These are phyloP conservation scores for Blennius ocellaris DNA, from an alignment of 2,113 vertebrate genomes.

Conservation along the genomic window DNA sequence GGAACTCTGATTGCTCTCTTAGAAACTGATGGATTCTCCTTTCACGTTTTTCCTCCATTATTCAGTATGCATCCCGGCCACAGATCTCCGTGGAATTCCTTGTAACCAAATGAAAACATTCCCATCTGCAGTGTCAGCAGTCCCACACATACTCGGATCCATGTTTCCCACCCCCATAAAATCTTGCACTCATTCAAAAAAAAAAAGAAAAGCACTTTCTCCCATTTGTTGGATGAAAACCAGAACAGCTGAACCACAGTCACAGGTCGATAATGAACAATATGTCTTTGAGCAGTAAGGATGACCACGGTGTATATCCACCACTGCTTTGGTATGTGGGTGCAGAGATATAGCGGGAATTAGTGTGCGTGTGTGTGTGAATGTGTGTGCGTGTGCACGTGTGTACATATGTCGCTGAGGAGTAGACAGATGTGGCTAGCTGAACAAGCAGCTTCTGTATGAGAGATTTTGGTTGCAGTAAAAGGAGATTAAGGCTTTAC, in stretches of 20 bases:
- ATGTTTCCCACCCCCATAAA: constrained; percentile 57
- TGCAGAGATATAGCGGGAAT: constrained; percentile 39
- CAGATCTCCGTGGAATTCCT: constrained; percentile 63
- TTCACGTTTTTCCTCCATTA: constrained; percentile 32
- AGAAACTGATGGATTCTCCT: constrained; percentile 37
- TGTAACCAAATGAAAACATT: constrained; percentile 74
- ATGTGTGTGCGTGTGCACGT: constrained; percentile 20
- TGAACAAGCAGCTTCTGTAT: constrained; percentile 47
- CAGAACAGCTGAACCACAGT: constrained; percentile 64
- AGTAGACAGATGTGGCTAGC: constrained; percentile 54
- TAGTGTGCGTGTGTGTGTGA: constrained; percentile 12
- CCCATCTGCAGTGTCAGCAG: constrained; percentile 75
- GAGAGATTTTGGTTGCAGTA: constrained; percentile 30
- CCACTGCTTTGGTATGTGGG: constrained; percentile 40
- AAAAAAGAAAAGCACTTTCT: constrained; percentile 24
- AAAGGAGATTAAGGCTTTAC: constrained; percentile 41
- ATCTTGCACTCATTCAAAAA: constrained; percentile 24
- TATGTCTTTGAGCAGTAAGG: constrained; percentile 52
- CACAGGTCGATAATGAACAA: constrained; percentile 35
- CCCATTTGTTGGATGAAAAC: constrained; percentile 57
- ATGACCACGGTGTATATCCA: constrained; percentile 37
- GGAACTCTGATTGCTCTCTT: constrained; percentile 43
- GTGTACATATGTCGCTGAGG: constrained; percentile 28
- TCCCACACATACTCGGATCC: constrained; percentile 61
- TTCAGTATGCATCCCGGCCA: constrained; percentile 37